phyloP scores from a whole-genome alignment of 1,140 invertebrate species.

The Melipona quadrifasciata region DNA sequence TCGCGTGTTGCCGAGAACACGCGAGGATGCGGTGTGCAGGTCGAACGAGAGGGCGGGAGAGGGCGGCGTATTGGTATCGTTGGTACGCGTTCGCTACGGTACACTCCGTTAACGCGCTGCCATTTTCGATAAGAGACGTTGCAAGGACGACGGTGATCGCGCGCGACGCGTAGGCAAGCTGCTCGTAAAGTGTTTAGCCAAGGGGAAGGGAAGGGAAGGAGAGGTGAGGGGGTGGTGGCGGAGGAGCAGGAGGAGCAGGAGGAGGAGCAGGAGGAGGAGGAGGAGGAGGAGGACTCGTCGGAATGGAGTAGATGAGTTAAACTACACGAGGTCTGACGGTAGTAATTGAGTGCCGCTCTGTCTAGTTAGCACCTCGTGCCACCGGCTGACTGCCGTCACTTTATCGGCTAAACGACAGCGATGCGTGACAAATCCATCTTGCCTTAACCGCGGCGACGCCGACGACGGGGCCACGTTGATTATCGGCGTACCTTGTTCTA shows the following conservation, averaged over 20 bases:
- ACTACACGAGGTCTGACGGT: constrained; percentile 81
- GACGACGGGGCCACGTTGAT: constrained; percentile 50
- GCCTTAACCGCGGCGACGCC: constrained; percentile 68
- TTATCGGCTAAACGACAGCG: constrained; percentile 78
- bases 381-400: constrained; percentile 75
- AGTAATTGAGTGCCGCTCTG: constrained; percentile 82
- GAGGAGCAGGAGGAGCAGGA: constrained; percentile 69
- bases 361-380: constrained; percentile 78
- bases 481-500: constrained; percentile 58
- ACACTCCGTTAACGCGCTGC: constrained; percentile 78
- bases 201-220: constrained; percentile 76
- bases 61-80: constrained; percentile 33
- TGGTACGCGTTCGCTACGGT: constrained; percentile 36
- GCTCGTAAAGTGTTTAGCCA: constrained; percentile 82
- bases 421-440: constrained; percentile 81
- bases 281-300: constrained; percentile 64
- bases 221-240: constrained; percentile 49
- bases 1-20: constrained; percentile 27
- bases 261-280: constrained; percentile 58
- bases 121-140: constrained; percentile 79
- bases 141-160: constrained; percentile 79
- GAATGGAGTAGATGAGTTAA: constrained; percentile 75
- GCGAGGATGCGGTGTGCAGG: constrained; percentile 9
- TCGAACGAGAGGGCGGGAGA: background rate
- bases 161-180: constrained; percentile 79